Conservation (phyloP, 1,140 invertebrate genomes). For the Nymphalis io region DNA sequence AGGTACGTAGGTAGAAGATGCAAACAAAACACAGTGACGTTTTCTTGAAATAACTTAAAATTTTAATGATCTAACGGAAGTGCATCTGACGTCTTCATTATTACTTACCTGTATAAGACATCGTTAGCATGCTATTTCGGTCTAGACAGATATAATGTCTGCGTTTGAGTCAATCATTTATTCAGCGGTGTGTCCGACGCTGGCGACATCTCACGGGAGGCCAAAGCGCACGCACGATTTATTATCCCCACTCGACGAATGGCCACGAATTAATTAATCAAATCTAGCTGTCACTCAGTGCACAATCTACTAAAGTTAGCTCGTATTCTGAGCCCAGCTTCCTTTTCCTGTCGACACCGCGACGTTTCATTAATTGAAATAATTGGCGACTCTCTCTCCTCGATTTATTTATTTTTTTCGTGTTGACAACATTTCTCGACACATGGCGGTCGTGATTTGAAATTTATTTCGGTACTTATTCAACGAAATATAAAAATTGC, state of each 20-base stretch:
- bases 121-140: slow-evolving; percentile 75
- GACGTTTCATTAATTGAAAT: slow-evolving; percentile 77
- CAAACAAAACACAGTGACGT: slow-evolving; percentile 28
- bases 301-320: slow-evolving; percentile 73
- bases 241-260: slow-evolving; percentile 68
- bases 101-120: slow-evolving; percentile 73
- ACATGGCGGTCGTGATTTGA: slow-evolving; percentile 18
- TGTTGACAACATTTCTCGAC: slow-evolving; percentile 57
- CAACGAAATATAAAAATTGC: slow-evolving; percentile 16
- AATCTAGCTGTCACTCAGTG: slow-evolving; percentile 72
- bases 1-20: background rate
- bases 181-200: slow-evolving; percentile 57
- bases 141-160: slow-evolving; percentile 70
- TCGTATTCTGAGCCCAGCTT: slow-evolving; percentile 52
- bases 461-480: slow-evolving; percentile 13
- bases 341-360: slow-evolving; percentile 73
- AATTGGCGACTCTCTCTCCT: slow-evolving; percentile 64
- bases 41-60: slow-evolving; percentile 56
- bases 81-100: slow-evolving; percentile 72
- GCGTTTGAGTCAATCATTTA: slow-evolving; percentile 76
- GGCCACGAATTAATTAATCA: slow-evolving; percentile 77
- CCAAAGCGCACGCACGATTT: slow-evolving; percentile 70
- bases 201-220: slow-evolving; percentile 77
- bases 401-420: slow-evolving; percentile 64
- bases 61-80: slow-evolving; percentile 66